These are phyloP conservation scores for Mustela lutreola DNA, from an alignment of 2,113 vertebrate species.

Conservation along the genomic window DNA sequence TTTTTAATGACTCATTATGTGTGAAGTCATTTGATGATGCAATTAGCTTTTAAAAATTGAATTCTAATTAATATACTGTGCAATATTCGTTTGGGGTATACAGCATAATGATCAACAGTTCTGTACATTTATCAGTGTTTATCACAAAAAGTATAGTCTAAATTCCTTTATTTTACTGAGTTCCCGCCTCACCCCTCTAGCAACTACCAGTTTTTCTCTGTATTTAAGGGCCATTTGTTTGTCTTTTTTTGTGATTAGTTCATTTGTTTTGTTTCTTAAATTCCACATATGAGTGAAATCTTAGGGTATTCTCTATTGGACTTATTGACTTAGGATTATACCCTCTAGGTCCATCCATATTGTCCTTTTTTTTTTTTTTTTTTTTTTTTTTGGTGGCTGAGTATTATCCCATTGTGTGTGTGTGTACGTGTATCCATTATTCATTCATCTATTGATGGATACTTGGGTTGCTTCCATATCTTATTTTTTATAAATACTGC, in stretches of 20 bases:
- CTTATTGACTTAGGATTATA: not conserved
- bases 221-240: not conserved
- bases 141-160: not conserved
- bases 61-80: not conserved
- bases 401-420: not conserved
- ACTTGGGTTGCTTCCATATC: not conserved
- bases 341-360: not conserved
- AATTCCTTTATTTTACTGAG: not conserved
- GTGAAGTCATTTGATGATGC: conserved; percentile 77
- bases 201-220: not conserved
- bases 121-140: not conserved
- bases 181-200: not conserved
- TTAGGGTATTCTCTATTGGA: not conserved
- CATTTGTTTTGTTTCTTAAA: not conserved
- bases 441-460: not conserved
- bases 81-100: not conserved
- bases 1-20: conserved; percentile 80
- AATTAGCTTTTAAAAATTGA: conserved; percentile 69
- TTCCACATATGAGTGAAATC: not conserved
- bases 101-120: not conserved
- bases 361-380: not conserved
- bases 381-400: not conserved
- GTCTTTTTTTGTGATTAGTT: not conserved
- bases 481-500: not conserved
- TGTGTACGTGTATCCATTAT: not conserved